Conservation (phyloP, 2,113 vertebrate species). For the Dicerorhinus sumatrensis region DNA sequence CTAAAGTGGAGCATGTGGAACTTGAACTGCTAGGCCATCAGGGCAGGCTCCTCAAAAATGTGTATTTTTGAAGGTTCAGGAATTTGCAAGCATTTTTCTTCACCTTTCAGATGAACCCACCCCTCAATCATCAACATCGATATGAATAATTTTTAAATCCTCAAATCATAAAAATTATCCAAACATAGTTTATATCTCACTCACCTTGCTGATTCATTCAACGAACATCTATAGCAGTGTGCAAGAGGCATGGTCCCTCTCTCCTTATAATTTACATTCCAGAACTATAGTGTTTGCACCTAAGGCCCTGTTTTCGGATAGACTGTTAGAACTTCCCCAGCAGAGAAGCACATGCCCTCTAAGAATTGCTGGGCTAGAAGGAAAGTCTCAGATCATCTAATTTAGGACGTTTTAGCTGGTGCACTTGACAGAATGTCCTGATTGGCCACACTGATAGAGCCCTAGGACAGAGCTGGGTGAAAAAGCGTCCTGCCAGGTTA, state of each 20-base stretch:
- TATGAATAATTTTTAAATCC: constrained; percentile 22
- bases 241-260: background rate
- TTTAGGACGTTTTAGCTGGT: background rate
- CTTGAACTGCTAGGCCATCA: too few species aligned
- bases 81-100: constrained; percentile 38
- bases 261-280: background rate
- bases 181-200: background rate
- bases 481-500: background rate
- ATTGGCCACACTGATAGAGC: background rate
- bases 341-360: background rate
- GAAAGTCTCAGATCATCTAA: constrained; percentile 1
- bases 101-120: background rate
- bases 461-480: background rate
- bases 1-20: too few species aligned
- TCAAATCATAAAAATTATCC: background rate
- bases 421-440: background rate
- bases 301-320: background rate
- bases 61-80: background rate
- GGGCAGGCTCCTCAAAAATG: background rate
- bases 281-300: background rate
- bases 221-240: background rate
- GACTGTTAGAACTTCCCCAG: background rate
- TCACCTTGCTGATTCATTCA: background rate
- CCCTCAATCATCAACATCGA: background rate
- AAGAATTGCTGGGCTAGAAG: background rate